Conservation (phyloP, 2,888 invertebrate genomes). For the Clepsis dumicolana region DNA sequence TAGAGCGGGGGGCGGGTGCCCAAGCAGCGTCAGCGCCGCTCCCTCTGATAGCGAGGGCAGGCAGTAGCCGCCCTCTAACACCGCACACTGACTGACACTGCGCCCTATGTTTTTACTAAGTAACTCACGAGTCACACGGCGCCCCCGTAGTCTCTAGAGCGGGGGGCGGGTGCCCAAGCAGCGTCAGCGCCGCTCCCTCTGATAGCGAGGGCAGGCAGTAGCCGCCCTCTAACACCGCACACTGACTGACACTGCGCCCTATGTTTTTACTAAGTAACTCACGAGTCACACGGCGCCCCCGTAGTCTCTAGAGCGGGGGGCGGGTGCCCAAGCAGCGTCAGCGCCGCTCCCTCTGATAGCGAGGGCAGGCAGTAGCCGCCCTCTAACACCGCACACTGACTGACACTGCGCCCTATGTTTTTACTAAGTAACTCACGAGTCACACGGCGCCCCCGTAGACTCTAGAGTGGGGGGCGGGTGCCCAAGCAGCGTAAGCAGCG, state of each 20-base stretch:
- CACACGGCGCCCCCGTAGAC: no score
- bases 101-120: neutral
- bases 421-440: no score
- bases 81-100: conserved; percentile 91
- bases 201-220: conserved; percentile 95
- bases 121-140: conserved; percentile 66
- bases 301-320: no score
- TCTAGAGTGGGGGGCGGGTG: conserved; percentile 91
- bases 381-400: no score
- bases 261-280: no score
- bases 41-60: conserved; percentile 94
- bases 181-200: conserved; percentile 94
- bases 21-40: conserved; percentile 93
- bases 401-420: no score
- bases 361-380: no score
- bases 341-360: no score
- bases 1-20: conserved; percentile 91
- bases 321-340: no score
- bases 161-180: conserved; percentile 94
- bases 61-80: conserved; percentile 98
- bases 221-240: conserved; percentile 96
- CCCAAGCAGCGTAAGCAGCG: conserved; percentile 92
- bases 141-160: conserved; percentile 70
- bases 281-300: no score
- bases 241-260: conserved; percentile 91